Base-by-base conservation (phyloP, 2,888 invertebrate species). In the Drosophila anceps region DNA sequence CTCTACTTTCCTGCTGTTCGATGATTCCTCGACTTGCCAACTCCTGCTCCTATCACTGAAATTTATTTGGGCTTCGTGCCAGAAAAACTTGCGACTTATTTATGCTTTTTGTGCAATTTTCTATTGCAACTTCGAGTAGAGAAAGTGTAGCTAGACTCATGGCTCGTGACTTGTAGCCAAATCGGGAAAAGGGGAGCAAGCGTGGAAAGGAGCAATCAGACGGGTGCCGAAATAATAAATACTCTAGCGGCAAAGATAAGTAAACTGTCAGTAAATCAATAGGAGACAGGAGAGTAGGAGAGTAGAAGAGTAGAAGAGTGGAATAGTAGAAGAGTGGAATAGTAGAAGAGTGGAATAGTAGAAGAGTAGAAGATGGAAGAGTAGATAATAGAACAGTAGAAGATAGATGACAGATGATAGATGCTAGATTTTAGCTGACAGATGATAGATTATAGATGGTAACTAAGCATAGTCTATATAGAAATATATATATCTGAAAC, bases 111-210 rank as follows among this genome's bases (percentile, higher is more conserved):
- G 50, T 58, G 18, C 59, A 69, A 43, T 54, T 41, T 46, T 73
- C 69, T 54, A 54, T 64, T 53, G 54, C 53, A 62, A 63, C 57
- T 55, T 39, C 51, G 39, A 68, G 65, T 46, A 63, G 84, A 74
- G 84, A 89, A 87, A 84, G 84, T 84, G 81, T 39, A 73, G 67
- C 69, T 57, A 15, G 41, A 48, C 69, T 69, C 68, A 61, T 71
- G 71, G 76, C 48, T 50, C 44, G 44, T 44, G 24, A 44, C 44
- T 24, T 8, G 61, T 39, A 51, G 54, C 24, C 18, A 27, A 59
- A 9, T 41, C n/a, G 48, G 15, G 44, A 41, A n/a, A 1, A 7
- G 27, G 4, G 50, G 50, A 10, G 29, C 3, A 13, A 13, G 13
- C 13, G 4, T 4, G 18, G 6, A 13, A 50, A 18, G n/a, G 27